phyloP scores from a whole-genome alignment of 2,797 vertebrate genomes.

The Xiphorhynchus erythropygius region DNA sequence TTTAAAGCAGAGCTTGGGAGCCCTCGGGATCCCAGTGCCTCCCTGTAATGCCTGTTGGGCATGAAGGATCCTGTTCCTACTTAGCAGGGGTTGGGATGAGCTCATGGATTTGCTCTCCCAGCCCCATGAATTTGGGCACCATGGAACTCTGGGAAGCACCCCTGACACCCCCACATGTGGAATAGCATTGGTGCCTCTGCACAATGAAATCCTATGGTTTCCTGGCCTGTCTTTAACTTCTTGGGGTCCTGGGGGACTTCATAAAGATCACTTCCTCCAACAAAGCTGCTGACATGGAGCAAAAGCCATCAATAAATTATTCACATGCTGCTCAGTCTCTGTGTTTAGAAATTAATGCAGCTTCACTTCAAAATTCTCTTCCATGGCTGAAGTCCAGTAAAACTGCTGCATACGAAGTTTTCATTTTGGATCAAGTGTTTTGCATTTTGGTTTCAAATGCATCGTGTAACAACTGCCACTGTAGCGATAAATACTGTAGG shows the following conservation, averaged over 20 bases:
- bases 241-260: slow-evolving; percentile 80
- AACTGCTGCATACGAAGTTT: background rate
- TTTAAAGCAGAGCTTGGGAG: background rate
- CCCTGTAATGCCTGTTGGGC: background rate
- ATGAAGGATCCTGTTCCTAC: background rate
- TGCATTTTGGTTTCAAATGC: background rate
- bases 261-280: slow-evolving; percentile 90
- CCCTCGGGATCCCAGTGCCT: background rate
- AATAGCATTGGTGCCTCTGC: background rate
- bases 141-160: background rate
- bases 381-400: background rate
- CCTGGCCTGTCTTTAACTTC: slow-evolving; percentile 53
- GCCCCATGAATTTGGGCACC: accelerated
- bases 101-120: background rate
- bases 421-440: background rate
- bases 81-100: background rate
- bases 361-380: slow-evolving; percentile 52
- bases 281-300: slow-evolving; percentile 86
- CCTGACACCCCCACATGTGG: background rate
- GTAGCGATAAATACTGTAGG: background rate
- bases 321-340: slow-evolving; percentile 79
- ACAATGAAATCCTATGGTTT: background rate
- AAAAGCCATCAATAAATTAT: slow-evolving; percentile 88
- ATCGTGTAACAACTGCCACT: background rate
- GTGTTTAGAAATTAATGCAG: slow-evolving; percentile 83